Conservation (phyloP, 2,113 vertebrate genomes). For the Marmota flaviventris region DNA sequence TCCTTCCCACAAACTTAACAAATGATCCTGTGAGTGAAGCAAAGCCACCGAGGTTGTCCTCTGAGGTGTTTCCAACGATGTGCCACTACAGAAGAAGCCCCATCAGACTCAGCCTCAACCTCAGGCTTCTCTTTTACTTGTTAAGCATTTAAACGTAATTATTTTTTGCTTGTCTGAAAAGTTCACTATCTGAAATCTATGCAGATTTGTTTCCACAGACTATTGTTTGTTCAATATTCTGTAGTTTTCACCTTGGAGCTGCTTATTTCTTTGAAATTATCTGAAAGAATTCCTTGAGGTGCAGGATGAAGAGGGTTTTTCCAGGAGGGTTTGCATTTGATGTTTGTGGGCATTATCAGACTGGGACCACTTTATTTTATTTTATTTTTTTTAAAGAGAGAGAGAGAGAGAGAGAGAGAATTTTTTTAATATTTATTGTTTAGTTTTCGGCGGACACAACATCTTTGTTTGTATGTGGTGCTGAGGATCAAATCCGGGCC, state of each 20-base stretch:
- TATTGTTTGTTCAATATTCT: neutral
- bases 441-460: no score
- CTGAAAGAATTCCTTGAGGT: neutral
- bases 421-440: no score
- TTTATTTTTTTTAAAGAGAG: no score
- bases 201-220: neutral
- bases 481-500: no score
- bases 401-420: no score
- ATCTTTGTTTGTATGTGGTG: no score
- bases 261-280: neutral
- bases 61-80: no score
- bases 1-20: no score
- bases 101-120: no score
- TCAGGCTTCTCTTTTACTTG: neutral
- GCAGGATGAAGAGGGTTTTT: neutral
- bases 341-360: neutral
- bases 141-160: slow-evolving; percentile 13
- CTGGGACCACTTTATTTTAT: neutral
- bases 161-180: slow-evolving; percentile 1
- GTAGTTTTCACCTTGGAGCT: neutral
- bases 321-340: neutral
- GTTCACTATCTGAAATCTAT: neutral
- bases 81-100: no score
- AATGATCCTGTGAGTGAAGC: no score
- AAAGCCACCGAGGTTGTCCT: no score